Base-by-base conservation (phyloP, 1,140 invertebrate species). In the Macrobrachium rosenbergii region DNA sequence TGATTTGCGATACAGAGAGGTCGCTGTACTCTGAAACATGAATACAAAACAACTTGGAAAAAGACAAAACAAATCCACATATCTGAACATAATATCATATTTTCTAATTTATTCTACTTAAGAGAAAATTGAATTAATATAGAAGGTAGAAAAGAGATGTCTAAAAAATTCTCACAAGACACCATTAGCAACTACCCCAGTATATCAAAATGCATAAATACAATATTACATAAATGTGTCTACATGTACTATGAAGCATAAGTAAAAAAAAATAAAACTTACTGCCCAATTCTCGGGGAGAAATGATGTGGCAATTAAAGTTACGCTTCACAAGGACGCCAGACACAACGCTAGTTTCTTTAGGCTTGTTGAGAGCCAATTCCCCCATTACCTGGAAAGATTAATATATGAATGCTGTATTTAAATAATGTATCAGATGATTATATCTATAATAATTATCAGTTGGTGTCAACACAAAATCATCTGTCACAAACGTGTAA, bases 321-420 rank as follows among this genome's bases (percentile, higher is more conserved):
- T 99, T 99, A 62, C 98, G 94, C 91, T 99, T 99, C 0, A 99
- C 97, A 52, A 99, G 92, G 86, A 99, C 95, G 0, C 99, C 99
- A 12, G 97, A 98, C 5, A 99, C 92, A 78, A 94, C 94, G 72
- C 96, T 94, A 11, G 95, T 96, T 6, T 96, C 94, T 90, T 94
- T 94, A 0, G 97, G 96, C 43, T 94, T 95, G 64, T 97, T 95
- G 89, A 97, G 93, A 0, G 98, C 98, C 64, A 99, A 92, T 12
- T 94, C 94, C 0, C 98, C 98, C 95, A 99, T 98, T 23, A 96
- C 95, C 88, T 89, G 88, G 3, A 43, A 28, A 37, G 16, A 19
- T 10, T n/a, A 43, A 59, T 37, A 37, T 5, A 59, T 16, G 21
- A n/a, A 78, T 78, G 14, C 28, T 37, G 3, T 37, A 37, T 37